Conservation (phyloP, 2,888 invertebrate species). For the Sphaeridia pumilis region DNA sequence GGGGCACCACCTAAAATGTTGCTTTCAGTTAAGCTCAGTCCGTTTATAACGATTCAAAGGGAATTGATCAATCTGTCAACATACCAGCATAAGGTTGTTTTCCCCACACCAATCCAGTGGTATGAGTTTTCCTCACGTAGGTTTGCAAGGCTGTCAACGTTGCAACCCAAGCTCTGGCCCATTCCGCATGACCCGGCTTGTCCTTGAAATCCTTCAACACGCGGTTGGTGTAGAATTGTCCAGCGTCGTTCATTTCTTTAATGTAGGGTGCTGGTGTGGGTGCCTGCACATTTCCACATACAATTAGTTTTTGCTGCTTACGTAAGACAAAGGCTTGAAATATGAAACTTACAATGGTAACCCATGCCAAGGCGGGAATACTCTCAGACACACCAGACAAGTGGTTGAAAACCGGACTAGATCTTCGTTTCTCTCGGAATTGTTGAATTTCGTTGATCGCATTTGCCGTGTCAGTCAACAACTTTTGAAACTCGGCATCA, state of each 20-base stretch:
- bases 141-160: slow-evolving; percentile 73
- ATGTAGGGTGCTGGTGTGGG: slow-evolving; percentile 92
- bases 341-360: slow-evolving; percentile 62
- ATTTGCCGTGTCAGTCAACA: slow-evolving; percentile 70
- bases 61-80: too few relatives aligned
- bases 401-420: slow-evolving; percentile 81
- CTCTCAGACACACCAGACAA: slow-evolving; percentile 92
- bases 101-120: slow-evolving; percentile 88
- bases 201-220: slow-evolving; percentile 98
- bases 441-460: slow-evolving; percentile 73
- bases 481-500: slow-evolving; percentile 55
- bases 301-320: too few relatives aligned
- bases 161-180: slow-evolving; percentile 88
- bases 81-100: slow-evolving; percentile 22
- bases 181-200: slow-evolving; percentile 71
- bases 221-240: slow-evolving; percentile 94
- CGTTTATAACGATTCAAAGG: too few relatives aligned
- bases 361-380: slow-evolving; percentile 93
- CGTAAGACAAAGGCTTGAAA: too few relatives aligned
- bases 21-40: too few relatives aligned
- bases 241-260: slow-evolving; percentile 97
- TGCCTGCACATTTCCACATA: too few relatives aligned
- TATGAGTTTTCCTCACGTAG: slow-evolving; percentile 88
- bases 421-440: slow-evolving; percentile 79
- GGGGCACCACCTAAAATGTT: too few relatives aligned